These are phyloP conservation scores for Agrochola litura DNA, from an alignment of 2,888 invertebrate genomes.

Conservation along the genomic window DNA sequence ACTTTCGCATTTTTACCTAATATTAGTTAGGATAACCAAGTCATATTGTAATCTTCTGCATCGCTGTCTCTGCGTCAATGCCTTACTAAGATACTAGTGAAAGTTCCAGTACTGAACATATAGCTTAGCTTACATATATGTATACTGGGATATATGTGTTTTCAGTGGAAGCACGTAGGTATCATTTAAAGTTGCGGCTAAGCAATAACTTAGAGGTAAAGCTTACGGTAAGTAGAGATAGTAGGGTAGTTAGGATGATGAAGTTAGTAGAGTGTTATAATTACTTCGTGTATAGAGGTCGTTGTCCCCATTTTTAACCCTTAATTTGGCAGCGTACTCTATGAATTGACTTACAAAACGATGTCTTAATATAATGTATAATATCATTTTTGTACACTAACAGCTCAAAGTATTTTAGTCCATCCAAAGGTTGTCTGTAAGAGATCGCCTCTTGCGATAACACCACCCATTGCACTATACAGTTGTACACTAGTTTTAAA, in stretches of 20 bases:
- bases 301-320: not conserved
- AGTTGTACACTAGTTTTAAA: too few species aligned
- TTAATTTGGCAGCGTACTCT: not conserved
- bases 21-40: too few species aligned
- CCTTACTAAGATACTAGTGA: conserved; percentile 25
- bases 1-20: too few species aligned
- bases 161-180: conserved; percentile 30
- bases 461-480: not conserved
- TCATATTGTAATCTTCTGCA: not conserved
- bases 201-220: conserved; percentile 45
- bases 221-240: conserved; percentile 13
- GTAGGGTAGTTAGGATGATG: not conserved
- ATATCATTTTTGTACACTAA: not conserved
- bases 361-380: not conserved
- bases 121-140: not conserved
- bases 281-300: not conserved
- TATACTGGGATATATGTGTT: not conserved
- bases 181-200: conserved; percentile 40
- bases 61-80: not conserved
- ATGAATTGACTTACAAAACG: not conserved
- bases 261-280: not conserved
- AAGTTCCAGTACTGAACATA: conserved; percentile 28
- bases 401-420: too few species aligned
- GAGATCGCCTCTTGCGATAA: not conserved
- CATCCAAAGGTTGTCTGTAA: too few species aligned